A percentile compares a stretch with the other conserved stretches of the same genome.
phyloP scores from a whole-genome alignment of 2,113 vertebrate genomes.

The Oncorhynchus mykiss region DNA sequence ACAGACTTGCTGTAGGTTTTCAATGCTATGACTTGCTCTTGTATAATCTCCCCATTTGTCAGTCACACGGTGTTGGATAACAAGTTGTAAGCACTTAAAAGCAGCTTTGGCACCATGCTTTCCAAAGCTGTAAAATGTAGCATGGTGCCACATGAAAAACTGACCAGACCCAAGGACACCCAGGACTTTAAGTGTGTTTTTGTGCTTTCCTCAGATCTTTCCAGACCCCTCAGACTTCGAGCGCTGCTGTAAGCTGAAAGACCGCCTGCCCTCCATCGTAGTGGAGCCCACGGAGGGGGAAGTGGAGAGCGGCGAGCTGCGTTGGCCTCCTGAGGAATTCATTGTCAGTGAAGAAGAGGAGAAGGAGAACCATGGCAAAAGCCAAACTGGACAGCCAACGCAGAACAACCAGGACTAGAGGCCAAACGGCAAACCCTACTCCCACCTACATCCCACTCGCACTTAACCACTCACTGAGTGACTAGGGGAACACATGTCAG shows the following conservation, averaged over 20 bases:
- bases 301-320: slow-evolving; percentile 94
- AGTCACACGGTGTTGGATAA: slow-evolving; percentile 21
- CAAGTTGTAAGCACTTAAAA: slow-evolving; percentile 36
- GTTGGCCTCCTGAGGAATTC: slow-evolving; percentile 96
- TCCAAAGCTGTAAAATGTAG: slow-evolving; percentile 41
- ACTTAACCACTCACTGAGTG: slow-evolving; percentile 37
- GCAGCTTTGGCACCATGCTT: slow-evolving; percentile 34
- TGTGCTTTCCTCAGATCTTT: slow-evolving; percentile 82
- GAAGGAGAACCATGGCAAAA: slow-evolving; percentile 64
- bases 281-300: slow-evolving; percentile 94
- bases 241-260: slow-evolving; percentile 95
- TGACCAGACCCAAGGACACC: neutral
- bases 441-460: slow-evolving; percentile 21
- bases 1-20: neutral
- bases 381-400: slow-evolving; percentile 71
- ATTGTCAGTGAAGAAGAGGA: slow-evolving; percentile 83
- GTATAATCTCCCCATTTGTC: slow-evolving; percentile 31
- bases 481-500: slow-evolving; percentile 23
- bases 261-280: slow-evolving; percentile 94
- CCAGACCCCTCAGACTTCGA: slow-evolving; percentile 95
- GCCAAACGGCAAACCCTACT: slow-evolving; percentile 18
- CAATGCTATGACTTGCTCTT: slow-evolving; percentile 30
- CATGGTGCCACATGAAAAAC: slow-evolving; percentile 32
- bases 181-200: neutral
- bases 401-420: slow-evolving; percentile 68